These are phyloP conservation scores for Cryptotermes secundus DNA, from an alignment of 1,140 invertebrate genomes.

Conservation along the genomic window DNA sequence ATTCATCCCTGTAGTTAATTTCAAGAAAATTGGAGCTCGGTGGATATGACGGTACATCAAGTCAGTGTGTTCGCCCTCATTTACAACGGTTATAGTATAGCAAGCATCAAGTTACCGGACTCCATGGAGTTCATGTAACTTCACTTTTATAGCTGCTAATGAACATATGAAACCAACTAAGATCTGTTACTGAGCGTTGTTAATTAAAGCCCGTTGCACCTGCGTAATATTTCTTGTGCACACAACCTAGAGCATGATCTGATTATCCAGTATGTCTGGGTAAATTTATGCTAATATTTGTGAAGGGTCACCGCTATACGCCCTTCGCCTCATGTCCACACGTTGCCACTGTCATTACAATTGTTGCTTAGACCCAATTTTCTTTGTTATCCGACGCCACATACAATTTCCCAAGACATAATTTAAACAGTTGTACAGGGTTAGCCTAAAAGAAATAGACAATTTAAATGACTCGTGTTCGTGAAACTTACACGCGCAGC, in stretches of 20 bases:
- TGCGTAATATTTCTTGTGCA: not conserved
- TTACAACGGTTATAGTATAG: not conserved
- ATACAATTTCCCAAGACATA: no score
- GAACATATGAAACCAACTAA: not conserved
- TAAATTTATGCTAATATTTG: not conserved
- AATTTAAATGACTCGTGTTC: no score
- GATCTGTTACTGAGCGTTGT: not conserved
- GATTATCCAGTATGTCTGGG: not conserved
- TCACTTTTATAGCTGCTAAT: not conserved
- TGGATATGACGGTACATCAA: not conserved
- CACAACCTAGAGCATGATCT: not conserved
- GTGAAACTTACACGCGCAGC: no score
- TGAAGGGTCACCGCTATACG: not conserved
- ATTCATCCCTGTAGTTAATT: no score
- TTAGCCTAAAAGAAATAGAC: no score
- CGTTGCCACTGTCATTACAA: not conserved
- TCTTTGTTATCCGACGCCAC: no score
- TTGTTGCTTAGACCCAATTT: no score
- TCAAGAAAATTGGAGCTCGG: no score
- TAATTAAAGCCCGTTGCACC: not conserved
- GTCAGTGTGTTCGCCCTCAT: not conserved
- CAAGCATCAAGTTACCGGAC: not conserved
- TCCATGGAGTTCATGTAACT: not conserved
- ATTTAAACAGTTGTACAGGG: no score
- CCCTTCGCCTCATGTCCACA: not conserved